Evolutionary conservation across 2,888 invertebrate genomes (phyloP), one percentile per base, ranked within the genome.

Genomic region (Pandemis heparana): DNA sequence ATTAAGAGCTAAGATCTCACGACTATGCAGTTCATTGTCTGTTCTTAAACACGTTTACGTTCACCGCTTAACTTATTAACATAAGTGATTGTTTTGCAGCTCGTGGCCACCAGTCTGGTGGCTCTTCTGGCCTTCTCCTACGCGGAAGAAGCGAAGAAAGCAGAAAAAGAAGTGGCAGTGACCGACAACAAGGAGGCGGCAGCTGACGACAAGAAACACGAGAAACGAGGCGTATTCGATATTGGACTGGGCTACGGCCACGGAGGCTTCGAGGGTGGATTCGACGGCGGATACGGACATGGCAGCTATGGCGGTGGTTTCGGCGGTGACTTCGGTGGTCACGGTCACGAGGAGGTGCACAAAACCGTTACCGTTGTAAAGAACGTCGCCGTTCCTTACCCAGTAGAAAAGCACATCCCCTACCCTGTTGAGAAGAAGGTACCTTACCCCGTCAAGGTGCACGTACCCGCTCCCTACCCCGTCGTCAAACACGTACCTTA

Each of bases 351-450:
- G 71, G 95, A 96, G 79, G 88, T 95, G 23, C 95, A 96, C 82
- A 97, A 96, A 84, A 96, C 96, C 62, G 87, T 97, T 77, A 97
- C 97, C 12, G 95, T 97, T 41, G 95, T 97, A 79, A 97, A 97
- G 91, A 97, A 96, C 78, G 95, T 97, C 65, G 95, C 96, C 46
- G 95, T 95, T 61, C 96, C 96, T 61, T 96, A 96, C 85, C 97
- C 96, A 70, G 97, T 97, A 72, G 96, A 96, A 82, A 96, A 96
- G 80, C 96, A 95, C 81, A 95, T 97, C 71, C 96, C 96, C 65
- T 95, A 95, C 81, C 96, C 97, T 1, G 96, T 96, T 12, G 95
- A 96, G 79, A 96, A 95, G 83, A 94, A 95, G 63, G 85, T 96
- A n/a, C 96, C 94, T 18, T 92, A 93, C 78, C 96, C 96, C 72